These are phyloP conservation scores for Brachionus calyciflorus DNA, from an alignment of 1,140 invertebrate genomes.

Conservation along the genomic window DNA sequence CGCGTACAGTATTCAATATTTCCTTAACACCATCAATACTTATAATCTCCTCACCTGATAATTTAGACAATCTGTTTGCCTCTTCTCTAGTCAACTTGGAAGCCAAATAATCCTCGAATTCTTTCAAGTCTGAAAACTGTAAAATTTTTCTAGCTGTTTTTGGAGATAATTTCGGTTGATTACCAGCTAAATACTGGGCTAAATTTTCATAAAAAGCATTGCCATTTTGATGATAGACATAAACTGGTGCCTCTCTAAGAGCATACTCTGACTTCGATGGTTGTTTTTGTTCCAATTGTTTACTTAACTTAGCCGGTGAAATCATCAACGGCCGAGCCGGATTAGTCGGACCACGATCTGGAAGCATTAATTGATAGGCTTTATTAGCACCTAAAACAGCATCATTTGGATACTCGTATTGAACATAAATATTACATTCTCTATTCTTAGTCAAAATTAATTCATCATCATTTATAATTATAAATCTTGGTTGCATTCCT, in stretches of 20 bases:
- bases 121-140: conserved; percentile 6
- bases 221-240: conserved; percentile 41
- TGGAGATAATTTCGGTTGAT: conserved; percentile 19
- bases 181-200: conserved; percentile 25
- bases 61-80: conserved; percentile 8
- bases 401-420: conserved; percentile 40
- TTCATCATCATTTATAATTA: conserved; percentile 42
- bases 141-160: conserved; percentile 38
- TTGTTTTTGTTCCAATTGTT: neutral
- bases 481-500: conserved; percentile 28
- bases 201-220: conserved; percentile 47
- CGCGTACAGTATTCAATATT: neutral
- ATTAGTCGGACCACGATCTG: conserved; percentile 6
- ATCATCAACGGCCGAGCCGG: conserved; percentile 25
- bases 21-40: conserved; percentile 13
- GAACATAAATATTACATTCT: conserved; percentile 43
- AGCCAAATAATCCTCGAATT: conserved; percentile 43
- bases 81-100: conserved; percentile 17
- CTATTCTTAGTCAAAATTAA: conserved; percentile 21
- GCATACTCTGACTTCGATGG: neutral
- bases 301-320: conserved; percentile 3
- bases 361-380: conserved; percentile 41
- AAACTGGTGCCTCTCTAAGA: conserved; percentile 34
- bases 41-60: conserved; percentile 29
- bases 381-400: conserved; percentile 25